A percentile compares a stretch with the other conserved stretches of the same genome.
Conservation (phyloP, 1,140 invertebrate genomes). For the Drosophila pseudoobscura region DNA sequence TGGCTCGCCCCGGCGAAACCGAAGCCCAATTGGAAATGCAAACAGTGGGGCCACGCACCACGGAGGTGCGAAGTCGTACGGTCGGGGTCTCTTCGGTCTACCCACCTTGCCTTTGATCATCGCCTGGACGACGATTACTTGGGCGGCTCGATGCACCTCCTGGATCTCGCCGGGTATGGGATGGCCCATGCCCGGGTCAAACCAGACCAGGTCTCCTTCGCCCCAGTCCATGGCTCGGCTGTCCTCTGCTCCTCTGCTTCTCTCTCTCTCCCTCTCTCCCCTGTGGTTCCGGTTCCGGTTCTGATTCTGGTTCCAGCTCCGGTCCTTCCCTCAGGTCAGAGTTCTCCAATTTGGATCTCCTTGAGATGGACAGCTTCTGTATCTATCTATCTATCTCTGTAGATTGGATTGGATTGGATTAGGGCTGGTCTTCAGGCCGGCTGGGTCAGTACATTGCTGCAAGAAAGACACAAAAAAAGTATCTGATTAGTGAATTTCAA, state of each 20-base stretch:
- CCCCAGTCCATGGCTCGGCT: conserved; percentile 84
- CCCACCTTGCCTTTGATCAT: conserved; percentile 94
- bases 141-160: conserved; percentile 93
- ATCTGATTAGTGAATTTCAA: conserved; percentile 44
- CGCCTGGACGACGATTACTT: conserved; percentile 94
- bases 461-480: conserved; percentile 34
- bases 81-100: background rate
- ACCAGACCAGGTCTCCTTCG: conserved; percentile 94
- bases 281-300: background rate
- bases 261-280: background rate
- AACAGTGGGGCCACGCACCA: conserved; percentile 23
- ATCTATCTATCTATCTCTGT: background rate
- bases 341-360: no score
- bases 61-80: conserved; percentile 19
- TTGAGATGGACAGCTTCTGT: no score
- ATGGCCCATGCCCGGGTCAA: conserved; percentile 94
- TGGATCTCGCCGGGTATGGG: conserved; percentile 94
- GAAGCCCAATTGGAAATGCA: conserved; percentile 45
- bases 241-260: background rate
- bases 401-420: background rate
- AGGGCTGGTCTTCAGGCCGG: conserved; percentile 44
- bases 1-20: conserved; percentile 12
- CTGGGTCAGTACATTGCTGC: conserved; percentile 58
- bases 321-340: background rate
- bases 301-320: background rate